Conservation (phyloP, 1,140 invertebrate species). For the Sitobion miscanthi region DNA sequence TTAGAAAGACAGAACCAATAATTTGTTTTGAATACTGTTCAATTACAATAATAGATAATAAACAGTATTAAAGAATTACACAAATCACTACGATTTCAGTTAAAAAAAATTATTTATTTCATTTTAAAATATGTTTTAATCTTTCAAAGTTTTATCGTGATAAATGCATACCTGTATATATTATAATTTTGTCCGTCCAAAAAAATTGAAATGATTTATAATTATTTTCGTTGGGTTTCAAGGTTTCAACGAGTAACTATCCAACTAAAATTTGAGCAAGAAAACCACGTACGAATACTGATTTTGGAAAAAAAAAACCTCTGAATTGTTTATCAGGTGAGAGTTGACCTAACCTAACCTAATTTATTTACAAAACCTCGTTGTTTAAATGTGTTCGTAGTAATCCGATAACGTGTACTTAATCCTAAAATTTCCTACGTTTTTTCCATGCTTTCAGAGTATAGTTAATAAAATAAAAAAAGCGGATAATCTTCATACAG, state of each 20-base stretch:
- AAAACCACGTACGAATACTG: background rate
- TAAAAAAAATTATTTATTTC: background rate
- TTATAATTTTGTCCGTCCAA: background rate
- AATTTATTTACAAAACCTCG: background rate
- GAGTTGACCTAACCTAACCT: background rate
- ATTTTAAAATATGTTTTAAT: background rate
- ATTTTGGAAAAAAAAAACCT: background rate
- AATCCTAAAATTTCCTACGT: conserved; percentile 7
- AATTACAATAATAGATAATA: background rate
- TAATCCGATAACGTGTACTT: conserved; percentile 28
- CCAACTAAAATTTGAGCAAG: background rate
- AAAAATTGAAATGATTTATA: background rate
- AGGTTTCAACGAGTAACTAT: background rate
- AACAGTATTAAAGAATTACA: background rate
- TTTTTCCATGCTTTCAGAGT: background rate
- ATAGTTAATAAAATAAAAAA: background rate
- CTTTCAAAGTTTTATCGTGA: background rate
- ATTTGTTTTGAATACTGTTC: background rate
- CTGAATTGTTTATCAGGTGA: background rate
- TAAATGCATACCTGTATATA: background rate
- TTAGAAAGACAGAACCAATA: background rate
- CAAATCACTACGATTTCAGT: background rate
- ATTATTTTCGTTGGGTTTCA: background rate
- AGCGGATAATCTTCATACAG: background rate
- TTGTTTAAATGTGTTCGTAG: conserved; percentile 12